These are phyloP conservation scores for Gambusia holbrooki DNA, from an alignment of 2,113 vertebrate species.

Conservation along the genomic window DNA sequence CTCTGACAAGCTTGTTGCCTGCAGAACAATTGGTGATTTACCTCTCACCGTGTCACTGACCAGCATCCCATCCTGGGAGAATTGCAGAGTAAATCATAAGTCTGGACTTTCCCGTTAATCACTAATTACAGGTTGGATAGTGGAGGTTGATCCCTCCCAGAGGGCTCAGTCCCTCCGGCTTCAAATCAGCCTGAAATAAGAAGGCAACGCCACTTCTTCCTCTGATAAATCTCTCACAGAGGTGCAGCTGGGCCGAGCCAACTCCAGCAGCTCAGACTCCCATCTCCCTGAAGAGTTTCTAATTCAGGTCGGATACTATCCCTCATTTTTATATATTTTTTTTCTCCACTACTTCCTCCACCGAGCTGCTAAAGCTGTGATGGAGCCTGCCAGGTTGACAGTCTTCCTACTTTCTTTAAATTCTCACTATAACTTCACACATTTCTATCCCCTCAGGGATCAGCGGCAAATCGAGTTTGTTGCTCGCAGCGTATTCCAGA, in stretches of 20 bases:
- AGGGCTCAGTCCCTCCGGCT: conserved; percentile 30
- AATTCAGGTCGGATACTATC: conserved; percentile 49
- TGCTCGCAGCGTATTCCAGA: conserved; percentile 49
- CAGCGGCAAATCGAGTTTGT: conserved; percentile 64
- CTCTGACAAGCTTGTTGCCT: conserved; percentile 69
- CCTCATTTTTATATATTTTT: conserved; percentile 5
- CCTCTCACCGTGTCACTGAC: conserved; percentile 48
- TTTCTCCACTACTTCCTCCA: neutral
- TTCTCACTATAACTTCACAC: conserved; percentile 51
- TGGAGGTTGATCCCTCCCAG: conserved; percentile 64
- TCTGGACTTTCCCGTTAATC: conserved; percentile 65
- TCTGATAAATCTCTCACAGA: conserved; percentile 65
- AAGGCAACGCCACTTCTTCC: conserved; percentile 54
- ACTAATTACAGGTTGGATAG: conserved; percentile 64
- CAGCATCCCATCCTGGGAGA: conserved; percentile 55
- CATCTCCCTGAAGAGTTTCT: conserved; percentile 59
- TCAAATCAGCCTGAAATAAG: conserved; percentile 56
- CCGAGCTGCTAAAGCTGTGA: conserved; percentile 31
- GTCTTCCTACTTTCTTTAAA: conserved; percentile 54
- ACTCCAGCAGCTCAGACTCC: conserved; percentile 40
- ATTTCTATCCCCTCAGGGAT: conserved; percentile 53
- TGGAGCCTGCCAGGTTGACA: conserved; percentile 26
- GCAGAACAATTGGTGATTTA: conserved; percentile 70
- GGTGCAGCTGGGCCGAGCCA: conserved; percentile 43
- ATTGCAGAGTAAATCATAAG: conserved; percentile 69